Base-by-base conservation (phyloP, 2,888 invertebrate species). In the Mesorhabditis spiculigera region DNA sequence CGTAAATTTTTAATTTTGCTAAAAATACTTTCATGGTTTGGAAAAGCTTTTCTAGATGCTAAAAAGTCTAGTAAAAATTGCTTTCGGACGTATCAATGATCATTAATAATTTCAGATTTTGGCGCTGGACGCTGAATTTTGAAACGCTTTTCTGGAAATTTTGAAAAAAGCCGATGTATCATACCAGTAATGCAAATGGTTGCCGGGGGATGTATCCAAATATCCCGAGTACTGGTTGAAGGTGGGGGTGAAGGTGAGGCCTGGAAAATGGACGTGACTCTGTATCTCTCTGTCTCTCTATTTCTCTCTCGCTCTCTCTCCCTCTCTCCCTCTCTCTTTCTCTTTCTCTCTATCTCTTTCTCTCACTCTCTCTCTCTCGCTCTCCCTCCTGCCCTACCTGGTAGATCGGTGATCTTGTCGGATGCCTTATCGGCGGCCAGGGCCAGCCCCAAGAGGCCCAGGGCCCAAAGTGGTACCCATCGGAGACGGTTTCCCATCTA, bases 201-300 rank as follows among this genome's bases (percentile, higher is more conserved):
- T 86, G 16, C 77, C 78, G 58, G 68, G 66, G 66, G 72, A 69
- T 16, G 75, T 79, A 68, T 78, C 73, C 10, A 82, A 69, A 70
- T 73, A 88, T 13, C 88, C 88, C n/a, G 88, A 88, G 74, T 87
- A 88, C 63, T 87, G 88, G 67, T 85, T 85, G 83, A 87, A 88
- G 16, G 70, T 78, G 4, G 78, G 76, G 4, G 70, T 70, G 68
- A 81, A 82, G 0, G 77, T 74, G 6, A 82, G 71, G 13, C 81
- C 80, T 16, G 81, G 81, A 50, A 80, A 73, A 67, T 69, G 28
- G 28, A 28, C 28, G 28, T 1, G 28, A 28, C 28, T 28, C 28
- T 28, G 28, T 28, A 28, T 28, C 28, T 28, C 28, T 28, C 28
- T 28, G 28, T 28, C 28, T 28, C 28, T 28, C 28, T 28, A 28